A percentile compares a stretch with the other conserved stretches of the same genome.
phyloP scores from a whole-genome alignment of 1,140 invertebrate species.

The Drosophila erecta region DNA sequence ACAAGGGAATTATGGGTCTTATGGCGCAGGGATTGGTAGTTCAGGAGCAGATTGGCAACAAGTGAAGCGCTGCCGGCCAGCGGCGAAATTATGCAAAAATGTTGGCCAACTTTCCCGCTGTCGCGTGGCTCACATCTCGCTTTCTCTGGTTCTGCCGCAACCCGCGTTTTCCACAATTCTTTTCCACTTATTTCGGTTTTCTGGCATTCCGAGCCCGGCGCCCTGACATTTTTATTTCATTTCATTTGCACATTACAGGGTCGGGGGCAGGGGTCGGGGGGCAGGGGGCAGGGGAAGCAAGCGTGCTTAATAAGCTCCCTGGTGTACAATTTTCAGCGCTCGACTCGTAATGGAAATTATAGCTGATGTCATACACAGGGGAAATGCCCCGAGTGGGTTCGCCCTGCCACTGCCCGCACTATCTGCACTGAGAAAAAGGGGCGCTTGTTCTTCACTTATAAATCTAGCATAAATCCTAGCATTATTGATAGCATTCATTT shows the following conservation, averaged over 20 bases:
- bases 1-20: slow-evolving; percentile 32
- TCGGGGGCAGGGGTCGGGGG: neutral
- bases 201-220: slow-evolving; percentile 6
- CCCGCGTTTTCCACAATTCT: neutral
- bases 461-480: neutral
- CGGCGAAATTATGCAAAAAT: slow-evolving; percentile 25
- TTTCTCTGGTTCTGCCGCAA: slow-evolving; percentile 4
- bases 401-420: slow-evolving; percentile 13
- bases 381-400: slow-evolving; percentile 45
- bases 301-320: slow-evolving; percentile 79
- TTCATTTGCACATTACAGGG: slow-evolving; percentile 73
- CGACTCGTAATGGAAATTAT: slow-evolving; percentile 82
- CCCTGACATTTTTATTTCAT: slow-evolving; percentile 70
- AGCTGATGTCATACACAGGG: slow-evolving; percentile 81
- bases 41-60: slow-evolving; percentile 33
- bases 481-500: neutral
- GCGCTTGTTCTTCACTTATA: no score
- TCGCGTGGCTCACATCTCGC: slow-evolving; percentile 18
- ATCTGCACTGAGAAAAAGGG: slow-evolving; percentile 13
- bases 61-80: slow-evolving; percentile 7
- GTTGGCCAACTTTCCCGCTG: slow-evolving; percentile 22
- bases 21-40: slow-evolving; percentile 30
- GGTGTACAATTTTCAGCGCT: slow-evolving; percentile 81
- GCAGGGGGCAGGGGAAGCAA: neutral
- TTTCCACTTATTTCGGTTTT: neutral